These are phyloP conservation scores for Fragum fragum DNA, from an alignment of 2,888 invertebrate genomes.

Conservation along the genomic window DNA sequence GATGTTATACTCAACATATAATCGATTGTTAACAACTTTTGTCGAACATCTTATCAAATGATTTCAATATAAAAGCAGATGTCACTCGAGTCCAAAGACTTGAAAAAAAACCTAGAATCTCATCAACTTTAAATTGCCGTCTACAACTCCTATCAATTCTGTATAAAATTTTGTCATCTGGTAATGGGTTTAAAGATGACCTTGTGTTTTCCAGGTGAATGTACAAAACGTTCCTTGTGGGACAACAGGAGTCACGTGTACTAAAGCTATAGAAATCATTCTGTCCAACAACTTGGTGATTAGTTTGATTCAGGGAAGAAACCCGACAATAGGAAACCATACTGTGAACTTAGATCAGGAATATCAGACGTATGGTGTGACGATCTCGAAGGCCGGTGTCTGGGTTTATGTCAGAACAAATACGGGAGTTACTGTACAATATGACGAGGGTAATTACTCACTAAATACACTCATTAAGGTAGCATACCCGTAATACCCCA, in stretches of 20 bases:
- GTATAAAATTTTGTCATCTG: too few species aligned
- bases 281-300: conserved; percentile 59
- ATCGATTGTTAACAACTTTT: too few species aligned
- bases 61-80: too few species aligned
- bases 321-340: conserved; percentile 72
- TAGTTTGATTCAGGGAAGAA: conserved; percentile 73
- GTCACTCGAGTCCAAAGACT: too few species aligned
- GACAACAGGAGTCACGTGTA: conserved; percentile 92
- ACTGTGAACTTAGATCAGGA: conserved; percentile 61
- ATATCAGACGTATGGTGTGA: conserved; percentile 65
- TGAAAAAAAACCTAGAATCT: too few species aligned
- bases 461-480: too few species aligned
- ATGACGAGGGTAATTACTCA: conserved; percentile 91
- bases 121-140: too few species aligned
- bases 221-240: conserved; percentile 95
- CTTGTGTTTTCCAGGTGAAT: conserved; percentile 91
- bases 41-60: too few species aligned
- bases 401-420: conserved; percentile 57
- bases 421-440: conserved; percentile 92
- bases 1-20: too few species aligned
- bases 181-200: too few species aligned
- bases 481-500: too few species aligned
- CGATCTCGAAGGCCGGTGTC: conserved; percentile 58
- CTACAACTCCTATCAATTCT: too few species aligned
- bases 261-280: conserved; percentile 88